A percentile compares a stretch with the other conserved stretches of the same genome.
Evolutionary conservation across 64 coral and sea anemone genomes (phyloP).

Genomic region (Pocillopora damicornis): DNA sequence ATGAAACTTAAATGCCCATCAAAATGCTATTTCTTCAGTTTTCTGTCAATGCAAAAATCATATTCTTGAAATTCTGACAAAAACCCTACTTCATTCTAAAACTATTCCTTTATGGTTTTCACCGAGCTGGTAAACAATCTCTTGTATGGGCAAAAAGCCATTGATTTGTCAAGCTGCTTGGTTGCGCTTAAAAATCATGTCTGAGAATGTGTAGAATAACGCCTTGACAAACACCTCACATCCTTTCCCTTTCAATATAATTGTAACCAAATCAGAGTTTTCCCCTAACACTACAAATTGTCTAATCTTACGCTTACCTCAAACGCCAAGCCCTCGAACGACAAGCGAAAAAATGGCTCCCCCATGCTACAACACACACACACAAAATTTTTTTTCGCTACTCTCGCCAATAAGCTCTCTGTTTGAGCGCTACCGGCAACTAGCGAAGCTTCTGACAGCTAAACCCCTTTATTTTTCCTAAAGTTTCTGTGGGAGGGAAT

Average conservation of each 20-base stretch:
- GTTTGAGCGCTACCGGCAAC: slow-evolving; percentile 16
- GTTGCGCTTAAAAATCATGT: not conserved
- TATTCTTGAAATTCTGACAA: too few relatives aligned
- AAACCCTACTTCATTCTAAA: not conserved
- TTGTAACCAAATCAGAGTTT: not conserved
- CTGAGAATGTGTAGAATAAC: not conserved
- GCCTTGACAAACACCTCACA: not conserved
- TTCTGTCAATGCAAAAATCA: too few relatives aligned
- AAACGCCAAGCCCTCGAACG: not conserved
- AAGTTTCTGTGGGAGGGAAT: slow-evolving; percentile 45
- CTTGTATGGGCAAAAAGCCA: slow-evolving; percentile 3
- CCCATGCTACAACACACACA: not conserved
- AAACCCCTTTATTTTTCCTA: slow-evolving; percentile 25
- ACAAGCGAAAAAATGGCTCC: not conserved
- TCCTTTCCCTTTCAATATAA: not conserved
- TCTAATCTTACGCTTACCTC: not conserved
- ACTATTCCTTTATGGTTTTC: not conserved
- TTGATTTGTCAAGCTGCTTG: not conserved
- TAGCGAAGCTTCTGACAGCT: slow-evolving; percentile 23
- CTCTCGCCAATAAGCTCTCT: slow-evolving; percentile 17
- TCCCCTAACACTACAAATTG: not conserved
- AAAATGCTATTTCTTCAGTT: too few relatives aligned
- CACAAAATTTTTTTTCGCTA: not conserved
- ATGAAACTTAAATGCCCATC: too few relatives aligned
- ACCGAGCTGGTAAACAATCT: not conserved